Base-by-base conservation (phyloP, 2,113 vertebrate genomes). In the Myotis brandtii region DNA sequence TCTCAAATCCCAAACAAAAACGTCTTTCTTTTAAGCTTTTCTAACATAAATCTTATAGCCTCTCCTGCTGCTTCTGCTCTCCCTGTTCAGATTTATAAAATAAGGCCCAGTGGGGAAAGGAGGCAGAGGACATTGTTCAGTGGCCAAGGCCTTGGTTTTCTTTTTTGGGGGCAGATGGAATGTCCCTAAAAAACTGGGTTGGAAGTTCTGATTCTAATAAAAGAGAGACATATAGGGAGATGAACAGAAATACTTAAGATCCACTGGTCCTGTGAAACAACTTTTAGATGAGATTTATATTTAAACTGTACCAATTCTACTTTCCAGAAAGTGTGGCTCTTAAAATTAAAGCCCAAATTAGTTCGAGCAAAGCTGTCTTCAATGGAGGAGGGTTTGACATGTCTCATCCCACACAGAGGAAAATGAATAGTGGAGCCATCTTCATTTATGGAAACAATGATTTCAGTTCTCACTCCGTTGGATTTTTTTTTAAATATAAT, bases 341-440 rank as follows among this genome's bases (percentile, higher is more conserved):
- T 79, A 76, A 86, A 81, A 91, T 37, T 46, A 93, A 96, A 93
- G 73, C 50, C 30, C 50, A 94, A 34, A 87, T 94, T 86, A 93
- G 66, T 91, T 66, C 87, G 76, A 94, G 87, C 76, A 90, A 80
- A 93, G 70, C 76, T 70, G 27, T 79, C 94, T 96, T 48, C 69
- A 72, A 4, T 3, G 27, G 64, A 76, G n/a, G 46, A 56, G 69
- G 17, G 34, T 27, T 73, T 87, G 77, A 48, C 50, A 70, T 92
- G 83, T 94, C 62, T 76, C 81, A 46, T 81, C 62, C 79, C 50
- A 37, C 43, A 34, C 82, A 77, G 69, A 72, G 59, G 72, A 75
- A 95, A 67, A 81, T 16, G 56, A 92, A 76, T 3, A 54, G 25
- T n/a, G 27, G 43, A n/a, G 9, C 75, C 11, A 1, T 56, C 11